These are phyloP conservation scores for Bombylius discolor DNA, from an alignment of 2,888 invertebrate species.

Conservation along the genomic window DNA sequence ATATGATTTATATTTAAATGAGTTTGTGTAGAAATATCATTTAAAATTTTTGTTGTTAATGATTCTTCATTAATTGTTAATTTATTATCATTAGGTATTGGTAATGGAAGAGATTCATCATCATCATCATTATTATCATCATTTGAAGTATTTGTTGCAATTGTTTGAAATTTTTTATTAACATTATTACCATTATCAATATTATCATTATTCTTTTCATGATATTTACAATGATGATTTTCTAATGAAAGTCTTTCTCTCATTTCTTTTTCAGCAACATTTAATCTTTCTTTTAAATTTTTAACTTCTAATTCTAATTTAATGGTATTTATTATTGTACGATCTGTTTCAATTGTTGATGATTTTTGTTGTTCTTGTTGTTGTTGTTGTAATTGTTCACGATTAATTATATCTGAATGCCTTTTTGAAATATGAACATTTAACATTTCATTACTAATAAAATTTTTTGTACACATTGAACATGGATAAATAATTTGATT, in stretches of 20 bases:
- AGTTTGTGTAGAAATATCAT: conserved; percentile 5
- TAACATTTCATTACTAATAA: conserved; percentile 32
- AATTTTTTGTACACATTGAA: conserved; percentile 33
- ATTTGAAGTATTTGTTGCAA: background rate
- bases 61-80: too few species aligned
- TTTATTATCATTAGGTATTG: too few species aligned
- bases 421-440: conserved; percentile 30
- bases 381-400: background rate
- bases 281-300: conserved; percentile 47
- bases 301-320: conserved; percentile 52
- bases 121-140: background rate
- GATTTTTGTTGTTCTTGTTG: background rate
- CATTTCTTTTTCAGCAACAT: conserved; percentile 45
- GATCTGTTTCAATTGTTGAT: conserved; percentile 18
- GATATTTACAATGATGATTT: background rate
- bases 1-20: background rate
- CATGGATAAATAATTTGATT: conserved; percentile 33
- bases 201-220: background rate
- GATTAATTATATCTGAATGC: conserved; percentile 17
- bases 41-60: background rate
- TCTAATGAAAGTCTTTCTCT: background rate
- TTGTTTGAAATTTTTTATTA: too few species aligned
- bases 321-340: conserved; percentile 43
- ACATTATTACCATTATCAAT: too few species aligned
- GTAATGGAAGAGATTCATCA: too few species aligned